Evolutionary conservation across 2,797 vertebrate genomes (phyloP), one percentile per base, ranked within the genome.

Genomic region (Perodicticus potto): DNA sequence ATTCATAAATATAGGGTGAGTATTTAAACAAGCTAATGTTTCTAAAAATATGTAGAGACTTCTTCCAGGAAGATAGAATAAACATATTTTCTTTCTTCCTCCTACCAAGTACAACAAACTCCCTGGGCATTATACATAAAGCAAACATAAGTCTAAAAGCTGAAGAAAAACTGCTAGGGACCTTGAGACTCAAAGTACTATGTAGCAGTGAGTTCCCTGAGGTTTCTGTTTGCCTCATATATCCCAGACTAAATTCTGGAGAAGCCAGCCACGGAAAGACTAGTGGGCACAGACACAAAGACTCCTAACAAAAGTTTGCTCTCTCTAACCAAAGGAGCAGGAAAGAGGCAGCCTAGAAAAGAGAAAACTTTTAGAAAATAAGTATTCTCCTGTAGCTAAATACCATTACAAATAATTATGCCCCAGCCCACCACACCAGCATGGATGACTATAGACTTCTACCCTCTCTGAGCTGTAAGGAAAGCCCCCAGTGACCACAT

Each of bases 11-110:
- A 32, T 19, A 17, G 0, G n/a, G 19, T 53, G 72, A 70, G 53
- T 88, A 92, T 59, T 81, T 90, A 85, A 96, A 45, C 32, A 69
- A 85, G 40, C 16, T 49, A 40, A 59, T 25, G 2, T n/a, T 93
- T 83, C 72, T 49, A 37, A 81, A 81, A 63, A 88, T 80, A 49
- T 23, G 40, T 13, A 37, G 61, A 32, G 17, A 37, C 14, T 59
- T 88, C 37, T 73, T 34, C 37, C 11, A 12, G 22, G 5, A 90
- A 65, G 5, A 72, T 45, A 27, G 25, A 37, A 3, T 63, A 69
- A 40, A 74, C 5, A 6, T 67, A 32, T 76, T 67, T 90, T 32
- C 72, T 49, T 40, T 40, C 59, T 55, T 81, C 27, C n/a, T 81
- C 53, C 32, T 81, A 9, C 32, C 80, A 88, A 93, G 40, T 77